A percentile compares a stretch with the other conserved stretches of the same genome.
phyloP scores from a whole-genome alignment of 2,113 vertebrate species.

The Scomber colias region DNA sequence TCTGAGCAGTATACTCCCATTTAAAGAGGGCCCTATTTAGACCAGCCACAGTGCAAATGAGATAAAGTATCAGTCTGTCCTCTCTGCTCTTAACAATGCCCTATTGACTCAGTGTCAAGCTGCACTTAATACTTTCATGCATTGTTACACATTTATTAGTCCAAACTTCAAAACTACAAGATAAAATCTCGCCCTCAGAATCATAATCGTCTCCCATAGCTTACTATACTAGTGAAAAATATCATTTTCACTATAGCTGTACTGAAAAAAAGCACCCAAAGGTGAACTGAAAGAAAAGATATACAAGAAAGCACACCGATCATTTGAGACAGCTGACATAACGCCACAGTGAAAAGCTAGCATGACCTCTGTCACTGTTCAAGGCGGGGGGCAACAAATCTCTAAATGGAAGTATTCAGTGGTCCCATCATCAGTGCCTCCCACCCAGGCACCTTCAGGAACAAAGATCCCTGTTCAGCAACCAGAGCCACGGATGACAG shows the following conservation, averaged over 20 bases:
- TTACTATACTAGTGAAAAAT: background rate
- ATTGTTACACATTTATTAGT: no score
- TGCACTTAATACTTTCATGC: no score
- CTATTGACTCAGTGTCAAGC: background rate
- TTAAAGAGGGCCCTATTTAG: conserved; percentile 38
- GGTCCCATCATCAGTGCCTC: conserved; percentile 57
- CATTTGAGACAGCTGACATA: conserved; percentile 28
- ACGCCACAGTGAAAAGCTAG: conserved; percentile 30
- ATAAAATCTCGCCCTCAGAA: background rate
- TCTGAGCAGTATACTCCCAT: conserved; percentile 30
- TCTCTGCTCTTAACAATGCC: conserved; percentile 21
- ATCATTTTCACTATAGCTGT: background rate
- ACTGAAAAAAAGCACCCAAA: background rate
- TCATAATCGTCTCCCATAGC: background rate
- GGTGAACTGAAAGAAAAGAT: background rate
- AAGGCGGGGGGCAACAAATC: conserved; percentile 28
- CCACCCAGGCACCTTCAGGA: conserved; percentile 43
- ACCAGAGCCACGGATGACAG: conserved; percentile 35
- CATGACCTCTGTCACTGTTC: conserved; percentile 30
- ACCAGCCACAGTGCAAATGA: conserved; percentile 37
- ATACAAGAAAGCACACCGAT: conserved; percentile 13
- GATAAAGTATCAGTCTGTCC: conserved; percentile 32
- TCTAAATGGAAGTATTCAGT: conserved; percentile 70
- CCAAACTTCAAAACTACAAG: background rate
- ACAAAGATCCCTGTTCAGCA: conserved; percentile 67